phyloP scores from a whole-genome alignment of 1,140 invertebrate genomes.

The Leptoteleia sp. region DNA sequence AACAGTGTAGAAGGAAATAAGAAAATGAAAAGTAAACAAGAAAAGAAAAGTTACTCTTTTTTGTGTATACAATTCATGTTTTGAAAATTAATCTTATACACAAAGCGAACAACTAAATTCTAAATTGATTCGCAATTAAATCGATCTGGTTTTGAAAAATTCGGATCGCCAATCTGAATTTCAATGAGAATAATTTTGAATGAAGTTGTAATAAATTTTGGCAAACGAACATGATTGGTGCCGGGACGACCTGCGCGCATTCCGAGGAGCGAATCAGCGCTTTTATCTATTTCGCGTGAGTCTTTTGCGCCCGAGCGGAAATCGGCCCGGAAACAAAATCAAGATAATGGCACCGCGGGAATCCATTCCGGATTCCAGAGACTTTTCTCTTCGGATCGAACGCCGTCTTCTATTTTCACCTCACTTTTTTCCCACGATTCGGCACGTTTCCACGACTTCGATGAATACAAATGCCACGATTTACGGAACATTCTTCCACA shows the following conservation, averaged over 20 bases:
- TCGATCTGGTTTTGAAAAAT: no score
- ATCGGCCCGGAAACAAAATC: slow-evolving; percentile 59
- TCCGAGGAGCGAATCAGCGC: slow-evolving; percentile 38
- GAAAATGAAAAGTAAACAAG: background rate
- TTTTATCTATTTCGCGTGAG: slow-evolving; percentile 51
- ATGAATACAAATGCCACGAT: slow-evolving; percentile 58
- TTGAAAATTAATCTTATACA: no score
- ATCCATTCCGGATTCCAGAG: slow-evolving; percentile 56
- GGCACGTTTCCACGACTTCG: slow-evolving; percentile 55
- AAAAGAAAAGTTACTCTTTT: no score
- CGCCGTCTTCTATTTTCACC: slow-evolving; percentile 46
- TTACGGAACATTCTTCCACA: slow-evolving; percentile 30
- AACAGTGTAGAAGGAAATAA: no score
- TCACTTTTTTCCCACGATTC: slow-evolving; percentile 46
- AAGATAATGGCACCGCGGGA: slow-evolving; percentile 55
- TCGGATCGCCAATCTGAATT: no score
- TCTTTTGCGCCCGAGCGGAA: slow-evolving; percentile 48
- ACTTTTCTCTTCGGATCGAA: slow-evolving; percentile 54
- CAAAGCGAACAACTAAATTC: no score
- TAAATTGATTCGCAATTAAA: slow-evolving; percentile 7
- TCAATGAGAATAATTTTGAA: slow-evolving; percentile 44
- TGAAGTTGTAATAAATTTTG: slow-evolving; percentile 35
- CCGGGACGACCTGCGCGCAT: slow-evolving; percentile 13
- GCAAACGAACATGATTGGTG: slow-evolving; percentile 27
- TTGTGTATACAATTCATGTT: no score